Percentiles rank a stretch among this genome's conserved stretches.
phyloP scores from a whole-genome alignment of 2,113 vertebrate species.

The Mungos mungo region DNA sequence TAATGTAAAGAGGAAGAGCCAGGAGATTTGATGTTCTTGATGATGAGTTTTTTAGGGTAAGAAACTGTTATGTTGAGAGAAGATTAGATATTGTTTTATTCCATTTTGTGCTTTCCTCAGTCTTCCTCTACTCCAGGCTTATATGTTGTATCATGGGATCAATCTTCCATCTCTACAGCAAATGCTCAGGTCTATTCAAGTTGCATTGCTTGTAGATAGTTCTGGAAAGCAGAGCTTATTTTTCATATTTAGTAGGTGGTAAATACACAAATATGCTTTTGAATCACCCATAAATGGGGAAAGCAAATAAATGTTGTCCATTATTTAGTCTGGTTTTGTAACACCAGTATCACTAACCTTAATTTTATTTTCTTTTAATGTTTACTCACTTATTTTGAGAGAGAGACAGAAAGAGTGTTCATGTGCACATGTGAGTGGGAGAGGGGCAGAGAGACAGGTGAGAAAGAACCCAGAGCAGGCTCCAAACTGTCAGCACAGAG shows the following conservation, averaged over 20 bases:
- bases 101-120: neutral
- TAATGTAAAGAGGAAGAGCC: neutral
- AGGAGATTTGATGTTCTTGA: neutral
- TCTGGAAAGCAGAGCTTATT: neutral
- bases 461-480: no score
- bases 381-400: no score
- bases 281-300: neutral
- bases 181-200: neutral
- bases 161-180: neutral
- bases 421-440: no score
- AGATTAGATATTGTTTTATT: neutral
- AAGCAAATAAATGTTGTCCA: neutral
- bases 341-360: neutral
- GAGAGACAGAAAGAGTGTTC: no score
- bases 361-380: no score
- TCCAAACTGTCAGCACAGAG: no score
- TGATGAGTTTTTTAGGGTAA: neutral
- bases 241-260: neutral
- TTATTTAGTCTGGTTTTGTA: constrained; percentile 3
- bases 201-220: neutral
- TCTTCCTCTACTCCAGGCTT: neutral
- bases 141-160: neutral
- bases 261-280: neutral
- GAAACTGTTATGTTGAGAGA: neutral
- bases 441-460: no score